A percentile compares a stretch with the other conserved stretches of the same genome.
Evolutionary conservation across 2,888 invertebrate species (phyloP).

Genomic region (Epinotia nisella): DNA sequence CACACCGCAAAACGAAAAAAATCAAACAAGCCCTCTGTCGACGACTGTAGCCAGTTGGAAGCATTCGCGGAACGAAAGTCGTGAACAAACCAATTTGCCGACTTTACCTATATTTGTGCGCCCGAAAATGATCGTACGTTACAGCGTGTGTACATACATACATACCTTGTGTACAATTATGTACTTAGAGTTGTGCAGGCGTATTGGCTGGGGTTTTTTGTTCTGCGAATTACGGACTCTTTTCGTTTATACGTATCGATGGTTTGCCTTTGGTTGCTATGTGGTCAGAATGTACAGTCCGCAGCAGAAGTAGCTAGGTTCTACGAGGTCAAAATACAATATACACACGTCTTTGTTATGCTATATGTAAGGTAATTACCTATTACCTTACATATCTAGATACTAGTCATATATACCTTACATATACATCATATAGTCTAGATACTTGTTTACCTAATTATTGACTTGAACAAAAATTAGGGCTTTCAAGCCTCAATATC

Average conservation of each 20-base stretch:
- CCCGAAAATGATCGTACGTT: constrained; percentile 58
- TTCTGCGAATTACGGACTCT: background rate
- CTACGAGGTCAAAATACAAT: too few relatives aligned
- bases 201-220: background rate
- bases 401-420: too few relatives aligned
- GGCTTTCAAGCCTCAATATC: too few relatives aligned
- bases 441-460: too few relatives aligned
- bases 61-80: constrained; percentile 70
- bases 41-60: constrained; percentile 60
- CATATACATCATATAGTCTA: too few relatives aligned
- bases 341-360: too few relatives aligned
- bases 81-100: constrained; percentile 66
- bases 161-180: constrained; percentile 43
- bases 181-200: constrained; percentile 1
- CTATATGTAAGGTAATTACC: too few relatives aligned
- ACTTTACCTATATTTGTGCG: constrained; percentile 57
- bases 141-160: constrained; percentile 46
- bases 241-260: background rate
- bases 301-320: too few relatives aligned
- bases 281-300: too few relatives aligned
- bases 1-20: too few relatives aligned
- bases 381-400: too few relatives aligned
- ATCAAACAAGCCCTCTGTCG: constrained; percentile 32
- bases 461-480: too few relatives aligned
- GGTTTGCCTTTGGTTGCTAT: background rate